A percentile compares a stretch with the other conserved stretches of the same genome.
These are phyloP conservation scores for Caenorhabditis briggsae DNA, from an alignment of 1,140 invertebrate species.

Conservation along the genomic window DNA sequence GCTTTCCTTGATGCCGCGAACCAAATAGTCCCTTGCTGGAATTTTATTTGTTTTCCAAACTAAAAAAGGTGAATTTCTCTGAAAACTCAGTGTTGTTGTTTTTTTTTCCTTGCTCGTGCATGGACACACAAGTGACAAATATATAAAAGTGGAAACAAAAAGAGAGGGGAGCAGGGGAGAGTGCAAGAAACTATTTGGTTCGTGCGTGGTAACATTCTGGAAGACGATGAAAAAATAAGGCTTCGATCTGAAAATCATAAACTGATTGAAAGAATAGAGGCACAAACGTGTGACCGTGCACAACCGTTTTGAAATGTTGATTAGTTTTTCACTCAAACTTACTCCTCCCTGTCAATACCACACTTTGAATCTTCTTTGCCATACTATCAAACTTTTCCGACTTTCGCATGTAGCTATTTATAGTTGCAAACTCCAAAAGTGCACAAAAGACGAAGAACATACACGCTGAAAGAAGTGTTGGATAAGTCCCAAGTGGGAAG, in stretches of 20 bases:
- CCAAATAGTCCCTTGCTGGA: slow-evolving; percentile 53
- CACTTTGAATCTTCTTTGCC: slow-evolving; percentile 65
- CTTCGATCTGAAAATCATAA: slow-evolving; percentile 47
- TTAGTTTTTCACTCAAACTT: not conserved
- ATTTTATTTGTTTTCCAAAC: slow-evolving; percentile 24
- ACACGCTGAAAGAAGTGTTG: slow-evolving; percentile 67
- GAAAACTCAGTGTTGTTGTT: slow-evolving; percentile 19
- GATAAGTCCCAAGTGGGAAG: slow-evolving; percentile 9
- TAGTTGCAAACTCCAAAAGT: slow-evolving; percentile 74
- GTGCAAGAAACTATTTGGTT: slow-evolving; percentile 52
- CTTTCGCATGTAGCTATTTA: slow-evolving; percentile 76
- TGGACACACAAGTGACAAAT: slow-evolving; percentile 13
- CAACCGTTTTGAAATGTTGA: slow-evolving; percentile 20
- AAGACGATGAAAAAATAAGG: slow-evolving; percentile 5
- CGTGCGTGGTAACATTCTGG: slow-evolving; percentile 42
- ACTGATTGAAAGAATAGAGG: slow-evolving; percentile 14
- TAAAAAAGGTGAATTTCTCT: not conserved
- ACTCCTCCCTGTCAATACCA: slow-evolving; percentile 45
- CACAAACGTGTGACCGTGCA: not conserved
- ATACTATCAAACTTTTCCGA: slow-evolving; percentile 75
- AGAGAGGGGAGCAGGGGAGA: not conserved
- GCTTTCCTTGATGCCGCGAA: slow-evolving; percentile 44
- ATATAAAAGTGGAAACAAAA: slow-evolving; percentile 24
- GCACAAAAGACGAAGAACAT: slow-evolving; percentile 76
- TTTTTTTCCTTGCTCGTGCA: not conserved